A percentile compares a stretch with the other conserved stretches of the same genome.
Evolutionary conservation across 2,113 vertebrate genomes (phyloP).

Genomic region (Baryphthengus martii): DNA sequence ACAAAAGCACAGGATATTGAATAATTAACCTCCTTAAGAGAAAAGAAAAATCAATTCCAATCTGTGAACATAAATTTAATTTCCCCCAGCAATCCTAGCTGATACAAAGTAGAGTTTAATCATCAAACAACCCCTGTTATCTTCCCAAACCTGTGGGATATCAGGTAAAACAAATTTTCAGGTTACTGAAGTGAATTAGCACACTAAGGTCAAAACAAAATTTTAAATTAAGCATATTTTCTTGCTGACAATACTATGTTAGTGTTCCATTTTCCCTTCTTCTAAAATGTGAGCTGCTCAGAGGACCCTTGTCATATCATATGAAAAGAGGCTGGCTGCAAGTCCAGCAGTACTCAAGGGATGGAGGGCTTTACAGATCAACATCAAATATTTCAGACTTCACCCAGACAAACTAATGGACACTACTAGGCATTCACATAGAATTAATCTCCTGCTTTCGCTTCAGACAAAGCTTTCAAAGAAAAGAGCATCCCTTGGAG

Average conservation of each 20-base stretch:
- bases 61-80: background rate
- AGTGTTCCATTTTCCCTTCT: background rate
- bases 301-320: background rate
- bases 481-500: conserved; percentile 31
- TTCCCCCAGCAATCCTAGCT: background rate
- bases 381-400: conserved; percentile 22
- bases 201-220: background rate
- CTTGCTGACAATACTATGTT: background rate
- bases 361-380: background rate
- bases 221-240: background rate
- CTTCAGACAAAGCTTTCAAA: conserved; percentile 19
- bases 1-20: background rate
- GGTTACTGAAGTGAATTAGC: background rate
- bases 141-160: background rate
- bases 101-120: background rate
- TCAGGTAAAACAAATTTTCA: background rate
- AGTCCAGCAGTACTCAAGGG: background rate
- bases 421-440: background rate
- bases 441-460: conserved; percentile 35
- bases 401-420: conserved; percentile 21
- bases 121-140: background rate
- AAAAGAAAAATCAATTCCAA: conserved; percentile 36
- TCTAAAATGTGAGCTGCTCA: background rate
- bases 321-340: background rate
- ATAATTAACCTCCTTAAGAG: conserved; percentile 43